A percentile compares a stretch with the other conserved stretches of the same genome.
phyloP scores from a whole-genome alignment of 2,797 vertebrate genomes.

The Smutsia temminckii region DNA sequence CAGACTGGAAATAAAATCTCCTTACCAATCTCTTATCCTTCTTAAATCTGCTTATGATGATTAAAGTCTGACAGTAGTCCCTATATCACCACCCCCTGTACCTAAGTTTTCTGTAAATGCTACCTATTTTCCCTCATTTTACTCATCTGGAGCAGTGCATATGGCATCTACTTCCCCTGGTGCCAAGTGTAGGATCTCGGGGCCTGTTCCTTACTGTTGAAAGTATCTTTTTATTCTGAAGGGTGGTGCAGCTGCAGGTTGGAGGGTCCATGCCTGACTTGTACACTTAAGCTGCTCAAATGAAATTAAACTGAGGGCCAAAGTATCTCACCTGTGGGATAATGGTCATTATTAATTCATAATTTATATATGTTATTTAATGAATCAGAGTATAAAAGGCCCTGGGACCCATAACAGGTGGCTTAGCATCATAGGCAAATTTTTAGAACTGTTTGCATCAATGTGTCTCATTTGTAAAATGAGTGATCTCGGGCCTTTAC shows the following conservation, averaged over 20 bases:
- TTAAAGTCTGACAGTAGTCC: not conserved
- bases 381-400: not conserved
- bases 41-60: not conserved
- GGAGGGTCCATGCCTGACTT: not conserved
- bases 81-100: not conserved
- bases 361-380: not conserved
- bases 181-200: not conserved
- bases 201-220: not conserved
- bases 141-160: not conserved
- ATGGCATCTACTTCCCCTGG: not conserved
- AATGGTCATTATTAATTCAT: not conserved
- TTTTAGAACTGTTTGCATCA: not conserved
- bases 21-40: not conserved
- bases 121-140: not conserved
- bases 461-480: slow-evolving; percentile 5
- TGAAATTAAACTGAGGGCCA: slow-evolving; percentile 29
- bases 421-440: not conserved
- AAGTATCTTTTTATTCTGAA: not conserved
- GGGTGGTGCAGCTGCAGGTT: not conserved
- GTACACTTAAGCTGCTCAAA: not conserved
- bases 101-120: not conserved
- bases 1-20: not conserved
- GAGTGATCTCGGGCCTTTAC: not conserved
- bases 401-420: not conserved
- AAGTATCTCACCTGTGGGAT: not conserved